Base-by-base conservation (phyloP, 2,888 invertebrate genomes). In the Orthonychiurus folsomi region DNA sequence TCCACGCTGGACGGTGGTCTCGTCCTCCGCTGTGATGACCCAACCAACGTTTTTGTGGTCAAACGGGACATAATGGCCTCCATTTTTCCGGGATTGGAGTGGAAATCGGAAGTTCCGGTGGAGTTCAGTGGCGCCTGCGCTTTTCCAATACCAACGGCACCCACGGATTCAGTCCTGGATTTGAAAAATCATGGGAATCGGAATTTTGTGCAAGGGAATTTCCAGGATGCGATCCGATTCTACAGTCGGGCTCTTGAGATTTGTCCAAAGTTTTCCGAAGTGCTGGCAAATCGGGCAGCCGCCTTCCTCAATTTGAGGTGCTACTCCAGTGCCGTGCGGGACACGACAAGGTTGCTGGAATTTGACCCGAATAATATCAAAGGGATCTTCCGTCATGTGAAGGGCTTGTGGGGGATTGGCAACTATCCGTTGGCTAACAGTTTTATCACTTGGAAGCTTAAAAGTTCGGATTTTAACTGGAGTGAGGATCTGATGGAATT, bases 201-300 rank as follows among this genome's bases (percentile, higher is more conserved):
- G n/a, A n/a, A 21, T 2, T 63, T 63, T 50, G 25, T 20, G 18
- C 37, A 50, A 3, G 50, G 54, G 20, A 28, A 53, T 37, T 63
- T 28, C 57, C 24, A 23, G 21, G 63, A 63, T 5, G 63, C 63
- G 3, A 23, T 63, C 9, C 15, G 28, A n/a, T 25, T 50, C 2
- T 63, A 63, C 48, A 63, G 18, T 56, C 26, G 37, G 47, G 62
- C 50, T 15, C 47, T 62, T 3, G 2, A 25, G 15, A 9, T 37
- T 2, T 20, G 15, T 1, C n/a, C 50, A 2, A n/a, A 25, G 0
- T 27, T 56, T 15, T 24, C 61, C 18, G 65, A 67, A 50, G 56
- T 69, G 23, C 27, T 69, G 37, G 60, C 66, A 20, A 69, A 69
- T 26, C 62, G 69, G 3, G 61, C 69, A 15, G 61, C 61, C 3